phyloP scores from a whole-genome alignment of 1,140 invertebrate species.

The Nixonia krombeini region DNA sequence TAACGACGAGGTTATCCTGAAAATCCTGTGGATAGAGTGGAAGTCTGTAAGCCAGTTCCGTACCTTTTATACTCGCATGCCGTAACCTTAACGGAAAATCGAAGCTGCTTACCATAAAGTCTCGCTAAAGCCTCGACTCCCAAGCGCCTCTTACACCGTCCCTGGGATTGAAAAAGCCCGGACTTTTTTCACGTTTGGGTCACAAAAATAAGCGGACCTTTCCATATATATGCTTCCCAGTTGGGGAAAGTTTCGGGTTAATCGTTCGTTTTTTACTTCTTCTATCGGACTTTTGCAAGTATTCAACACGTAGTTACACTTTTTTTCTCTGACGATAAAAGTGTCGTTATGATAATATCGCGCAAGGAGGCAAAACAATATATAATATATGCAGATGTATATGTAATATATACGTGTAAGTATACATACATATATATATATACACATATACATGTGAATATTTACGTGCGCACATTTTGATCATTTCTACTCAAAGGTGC shows the following conservation, averaged over 20 bases:
- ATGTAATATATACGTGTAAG: no score
- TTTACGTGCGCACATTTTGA: no score
- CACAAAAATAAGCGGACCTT: constrained; percentile 34
- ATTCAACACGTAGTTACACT: no score
- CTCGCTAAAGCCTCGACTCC: constrained; percentile 41
- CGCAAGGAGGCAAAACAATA: no score
- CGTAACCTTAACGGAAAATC: constrained; percentile 51
- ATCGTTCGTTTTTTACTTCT: constrained; percentile 34
- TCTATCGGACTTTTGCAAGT: constrained; percentile 24
- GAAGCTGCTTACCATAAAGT: constrained; percentile 52
- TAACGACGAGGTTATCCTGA: constrained; percentile 42
- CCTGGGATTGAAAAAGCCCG: constrained; percentile 41
- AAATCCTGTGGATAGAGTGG: constrained; percentile 33
- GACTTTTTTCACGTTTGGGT: constrained; percentile 19
- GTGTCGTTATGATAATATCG: no score
- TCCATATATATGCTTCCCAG: constrained; percentile 38
- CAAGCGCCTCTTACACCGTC: constrained; percentile 43
- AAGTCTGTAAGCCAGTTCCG: constrained; percentile 32
- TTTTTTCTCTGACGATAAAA: no score
- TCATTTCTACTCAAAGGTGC: no score
- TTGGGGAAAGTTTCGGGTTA: constrained; percentile 36
- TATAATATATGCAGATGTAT: no score
- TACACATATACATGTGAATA: no score
- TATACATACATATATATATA: no score
- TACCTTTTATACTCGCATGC: constrained; percentile 40